A percentile compares a stretch with the other conserved stretches of the same genome.
Conservation (phyloP, 2,113 vertebrate species). For the Grus americana region DNA sequence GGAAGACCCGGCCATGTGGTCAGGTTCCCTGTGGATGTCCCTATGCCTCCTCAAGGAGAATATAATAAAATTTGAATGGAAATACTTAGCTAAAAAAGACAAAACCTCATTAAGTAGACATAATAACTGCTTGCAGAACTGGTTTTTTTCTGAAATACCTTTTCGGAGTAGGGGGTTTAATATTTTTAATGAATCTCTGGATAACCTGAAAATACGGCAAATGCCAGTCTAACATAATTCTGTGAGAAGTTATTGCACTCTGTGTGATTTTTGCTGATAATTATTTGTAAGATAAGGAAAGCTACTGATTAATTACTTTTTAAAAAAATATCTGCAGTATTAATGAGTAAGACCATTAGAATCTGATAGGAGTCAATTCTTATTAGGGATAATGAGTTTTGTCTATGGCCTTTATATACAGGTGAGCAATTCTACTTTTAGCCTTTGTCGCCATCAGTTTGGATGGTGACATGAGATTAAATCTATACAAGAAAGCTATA, state of each 20-base stretch:
- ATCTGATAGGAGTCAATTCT: neutral
- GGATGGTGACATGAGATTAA: neutral
- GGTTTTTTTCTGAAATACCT: neutral
- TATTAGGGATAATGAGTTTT: neutral
- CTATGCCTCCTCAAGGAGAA: neutral
- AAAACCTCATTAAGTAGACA: neutral
- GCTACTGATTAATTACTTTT: neutral
- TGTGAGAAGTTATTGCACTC: neutral
- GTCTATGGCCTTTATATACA: neutral
- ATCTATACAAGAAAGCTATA: neutral
- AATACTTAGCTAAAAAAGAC: neutral
- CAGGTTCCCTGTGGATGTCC: neutral
- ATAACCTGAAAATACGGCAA: neutral
- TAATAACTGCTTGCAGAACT: neutral
- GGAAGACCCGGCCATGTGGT: accelerated
- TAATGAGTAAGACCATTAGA: neutral
- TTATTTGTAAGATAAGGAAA: neutral
- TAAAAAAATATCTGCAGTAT: neutral
- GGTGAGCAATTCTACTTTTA: neutral
- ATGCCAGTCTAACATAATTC: neutral
- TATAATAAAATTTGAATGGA: neutral
- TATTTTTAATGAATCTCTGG: neutral
- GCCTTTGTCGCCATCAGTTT: neutral
- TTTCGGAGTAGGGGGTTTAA: neutral
- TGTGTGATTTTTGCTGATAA: neutral